A percentile compares a stretch with the other conserved stretches of the same genome.
Conservation (phyloP, 2,888 invertebrate species). For the Caenorhabditis sp. region DNA sequence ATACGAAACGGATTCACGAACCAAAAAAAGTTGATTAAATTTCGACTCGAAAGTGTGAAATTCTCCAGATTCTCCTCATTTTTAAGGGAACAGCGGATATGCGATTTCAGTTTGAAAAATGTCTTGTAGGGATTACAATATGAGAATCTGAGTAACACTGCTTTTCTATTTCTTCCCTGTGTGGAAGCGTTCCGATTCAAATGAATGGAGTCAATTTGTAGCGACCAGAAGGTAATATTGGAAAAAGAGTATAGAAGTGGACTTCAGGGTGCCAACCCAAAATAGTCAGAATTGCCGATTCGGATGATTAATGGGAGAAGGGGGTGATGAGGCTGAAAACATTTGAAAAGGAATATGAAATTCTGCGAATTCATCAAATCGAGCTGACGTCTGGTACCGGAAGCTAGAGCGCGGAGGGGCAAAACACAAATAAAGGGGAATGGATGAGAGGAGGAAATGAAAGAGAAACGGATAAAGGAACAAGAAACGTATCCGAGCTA, state of each 20-base stretch:
- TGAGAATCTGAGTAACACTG: too few species aligned
- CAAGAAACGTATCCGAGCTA: conserved; percentile 4
- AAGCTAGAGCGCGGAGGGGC: conserved; percentile 9
- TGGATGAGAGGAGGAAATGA: conserved; percentile 12
- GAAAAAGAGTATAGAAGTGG: too few species aligned
- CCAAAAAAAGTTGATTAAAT: conserved; percentile 36
- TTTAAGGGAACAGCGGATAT: too few species aligned
- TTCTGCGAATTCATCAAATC: conserved; percentile 45
- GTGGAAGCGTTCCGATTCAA: too few species aligned
- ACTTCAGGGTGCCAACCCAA: conserved; percentile 21
- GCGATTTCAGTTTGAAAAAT: too few species aligned
- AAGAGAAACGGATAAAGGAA: conserved; percentile 24
- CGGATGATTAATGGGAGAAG: conserved; percentile 29
- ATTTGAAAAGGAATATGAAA: conserved; percentile 37
- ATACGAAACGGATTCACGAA: neutral
- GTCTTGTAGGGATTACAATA: neutral
- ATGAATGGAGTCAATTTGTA: too few species aligned
- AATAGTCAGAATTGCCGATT: conserved; percentile 26
- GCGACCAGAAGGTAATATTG: too few species aligned
- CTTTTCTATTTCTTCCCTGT: too few species aligned
- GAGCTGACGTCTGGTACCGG: conserved; percentile 30
- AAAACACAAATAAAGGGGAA: conserved; percentile 29
- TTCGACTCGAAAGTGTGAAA: conserved; percentile 15
- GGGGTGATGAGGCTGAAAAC: conserved; percentile 5
- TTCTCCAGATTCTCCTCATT: neutral